Conservation (phyloP, 1,140 invertebrate genomes). For the Cyrtorhinus lividipennis region DNA sequence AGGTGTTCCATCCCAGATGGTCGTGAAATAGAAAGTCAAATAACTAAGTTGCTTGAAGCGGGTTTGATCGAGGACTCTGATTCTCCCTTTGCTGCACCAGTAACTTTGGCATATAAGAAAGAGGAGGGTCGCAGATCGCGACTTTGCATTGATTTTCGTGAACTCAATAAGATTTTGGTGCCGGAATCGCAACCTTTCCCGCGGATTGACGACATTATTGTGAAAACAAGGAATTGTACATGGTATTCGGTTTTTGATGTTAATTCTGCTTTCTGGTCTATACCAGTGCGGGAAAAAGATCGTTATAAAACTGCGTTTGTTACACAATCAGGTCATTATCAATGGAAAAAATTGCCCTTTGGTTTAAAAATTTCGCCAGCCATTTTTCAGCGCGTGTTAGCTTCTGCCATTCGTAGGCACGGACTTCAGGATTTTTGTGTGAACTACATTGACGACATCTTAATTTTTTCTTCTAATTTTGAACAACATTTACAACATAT, state of each 20-base stretch:
- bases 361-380: constrained; percentile 31
- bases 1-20: constrained; percentile 28
- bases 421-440: constrained; percentile 34
- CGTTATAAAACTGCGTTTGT: constrained; percentile 31
- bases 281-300: constrained; percentile 28
- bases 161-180: constrained; percentile 29
- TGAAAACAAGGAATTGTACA: constrained; percentile 28
- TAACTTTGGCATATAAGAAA: constrained; percentile 29
- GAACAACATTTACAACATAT: constrained; percentile 23
- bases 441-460: constrained; percentile 28
- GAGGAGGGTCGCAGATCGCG: constrained; percentile 27
- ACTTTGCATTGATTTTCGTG: constrained; percentile 29
- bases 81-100: constrained; percentile 29
- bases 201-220: constrained; percentile 27
- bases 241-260: constrained; percentile 30
- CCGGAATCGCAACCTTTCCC: constrained; percentile 31
- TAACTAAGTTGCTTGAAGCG: constrained; percentile 27
- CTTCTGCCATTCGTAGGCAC: constrained; percentile 31
- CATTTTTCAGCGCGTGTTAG: constrained; percentile 31
- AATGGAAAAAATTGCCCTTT: constrained; percentile 29
- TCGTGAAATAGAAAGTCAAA: constrained; percentile 29
- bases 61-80: constrained; percentile 29
- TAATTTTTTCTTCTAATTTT: constrained; percentile 24
- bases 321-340: constrained; percentile 29
- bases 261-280: constrained; percentile 32